Evolutionary conservation across 2,113 vertebrate species (phyloP).

Genomic region (Vidua chalybeata): DNA sequence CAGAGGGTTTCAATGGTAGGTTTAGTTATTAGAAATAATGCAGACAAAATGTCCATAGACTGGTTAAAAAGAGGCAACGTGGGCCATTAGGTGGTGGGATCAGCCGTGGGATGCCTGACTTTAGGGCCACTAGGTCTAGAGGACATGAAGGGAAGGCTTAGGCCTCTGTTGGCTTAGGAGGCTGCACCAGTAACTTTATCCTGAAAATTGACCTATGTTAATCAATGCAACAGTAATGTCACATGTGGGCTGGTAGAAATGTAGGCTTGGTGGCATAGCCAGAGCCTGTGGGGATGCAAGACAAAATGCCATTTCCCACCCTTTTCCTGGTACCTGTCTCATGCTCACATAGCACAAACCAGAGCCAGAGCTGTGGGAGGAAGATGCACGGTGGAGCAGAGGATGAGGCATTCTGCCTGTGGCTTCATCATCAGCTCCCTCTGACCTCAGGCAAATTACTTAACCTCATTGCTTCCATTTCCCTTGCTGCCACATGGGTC

Average conservation of each 20-base stretch:
- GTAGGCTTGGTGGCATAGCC: neutral
- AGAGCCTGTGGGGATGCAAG: neutral
- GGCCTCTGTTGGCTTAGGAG: neutral
- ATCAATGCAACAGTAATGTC: fast-evolving
- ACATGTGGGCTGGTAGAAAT: fast-evolving
- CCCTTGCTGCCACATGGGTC: slow-evolving; percentile 41
- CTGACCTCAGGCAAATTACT: slow-evolving; percentile 44
- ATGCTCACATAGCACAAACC: neutral
- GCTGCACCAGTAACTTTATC: neutral
- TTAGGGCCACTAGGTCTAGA: neutral
- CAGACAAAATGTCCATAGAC: neutral
- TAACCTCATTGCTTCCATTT: slow-evolving; percentile 51
- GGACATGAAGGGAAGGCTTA: neutral
- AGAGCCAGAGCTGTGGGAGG: neutral
- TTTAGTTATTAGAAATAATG: neutral
- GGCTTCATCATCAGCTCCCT: slow-evolving; percentile 1
- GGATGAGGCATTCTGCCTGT: neutral
- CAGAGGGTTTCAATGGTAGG: neutral
- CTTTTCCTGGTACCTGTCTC: neutral
- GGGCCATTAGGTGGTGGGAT: neutral
- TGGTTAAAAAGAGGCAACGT: neutral
- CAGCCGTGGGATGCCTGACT: neutral
- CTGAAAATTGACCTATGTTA: fast-evolving
- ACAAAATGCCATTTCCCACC: neutral
- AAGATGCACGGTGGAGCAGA: neutral